Base-by-base conservation (phyloP, 2,797 vertebrate species). In the Molossus alvarezi region DNA sequence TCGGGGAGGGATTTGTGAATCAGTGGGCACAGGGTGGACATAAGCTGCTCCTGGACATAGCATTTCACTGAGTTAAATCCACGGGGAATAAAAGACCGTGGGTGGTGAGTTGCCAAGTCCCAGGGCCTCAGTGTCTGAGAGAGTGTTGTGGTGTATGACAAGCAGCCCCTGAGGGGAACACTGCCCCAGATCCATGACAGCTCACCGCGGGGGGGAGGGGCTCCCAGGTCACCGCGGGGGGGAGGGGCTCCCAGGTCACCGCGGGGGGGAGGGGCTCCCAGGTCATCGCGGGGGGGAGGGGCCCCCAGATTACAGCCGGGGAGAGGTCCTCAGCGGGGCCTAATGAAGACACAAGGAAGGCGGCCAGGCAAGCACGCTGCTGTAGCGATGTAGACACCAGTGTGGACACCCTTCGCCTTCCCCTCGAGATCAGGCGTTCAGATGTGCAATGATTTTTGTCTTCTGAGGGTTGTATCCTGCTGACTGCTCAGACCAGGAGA, bases 11-110 rank as follows among this genome's bases (percentile, higher is more conserved):
- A 29, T 14, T 48, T 48, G 6, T 45, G 27, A 77, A 20, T 67
- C 25, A 58, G 37, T 23, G n/a, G 37, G 79, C 11, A 64, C 25
- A 76, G n/a, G 21, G 41, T 9, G 3, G 10, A 84, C 10, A 18
- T 14, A 58, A 58, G 13, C 25, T 45, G 45, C 75, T 67, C 27
- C 58, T 64, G 8, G 48, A 27, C 88, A 25, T 62, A 37, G 60
- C 77, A 72, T 85, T 90, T 79, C 69, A 62, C 17, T 27, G 84
- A 88, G 67, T 79, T 84, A 65, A 88, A 73, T 84, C 62, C 75
- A 20, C 53, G 79, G 64, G 9, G 14, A 91, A 65, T 25, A 29
- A 71, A 91, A 87, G 82, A 37, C 60, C 25, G 92, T 71, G 21
- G 1, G 27, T 27, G 20, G 13, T 60, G 13, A 86, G 60, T 45